These are phyloP conservation scores for Malacoraja senta DNA, from an alignment of 2,797 vertebrate genomes.

Conservation along the genomic window DNA sequence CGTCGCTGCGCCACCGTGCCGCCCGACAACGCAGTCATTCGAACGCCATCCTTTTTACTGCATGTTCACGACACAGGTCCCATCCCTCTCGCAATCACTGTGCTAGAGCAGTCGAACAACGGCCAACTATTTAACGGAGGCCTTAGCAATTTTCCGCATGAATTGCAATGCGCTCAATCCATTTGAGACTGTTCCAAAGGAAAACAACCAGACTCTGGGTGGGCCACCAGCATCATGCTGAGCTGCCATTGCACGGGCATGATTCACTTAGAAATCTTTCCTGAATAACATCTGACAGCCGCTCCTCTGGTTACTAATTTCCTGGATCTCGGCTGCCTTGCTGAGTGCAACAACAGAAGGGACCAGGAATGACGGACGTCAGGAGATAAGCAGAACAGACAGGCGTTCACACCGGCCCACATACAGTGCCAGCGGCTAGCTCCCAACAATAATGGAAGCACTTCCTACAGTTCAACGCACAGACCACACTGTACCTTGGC, in stretches of 20 bases:
- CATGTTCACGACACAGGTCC: not conserved
- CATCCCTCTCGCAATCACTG: not conserved
- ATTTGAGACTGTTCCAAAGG: not conserved
- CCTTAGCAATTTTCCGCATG: not conserved
- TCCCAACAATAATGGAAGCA: not conserved
- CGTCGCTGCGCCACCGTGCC: no score
- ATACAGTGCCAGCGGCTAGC: not conserved
- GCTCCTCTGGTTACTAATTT: not conserved
- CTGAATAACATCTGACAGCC: not conserved
- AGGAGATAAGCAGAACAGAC: not conserved
- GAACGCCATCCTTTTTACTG: not conserved
- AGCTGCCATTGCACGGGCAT: not conserved
- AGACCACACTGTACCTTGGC: not conserved
- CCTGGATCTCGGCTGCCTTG: not conserved
- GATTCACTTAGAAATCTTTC: constrained; percentile 1
- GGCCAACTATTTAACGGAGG: not conserved
- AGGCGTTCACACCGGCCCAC: not conserved
- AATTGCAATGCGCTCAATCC: not conserved
- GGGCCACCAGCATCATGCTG: not conserved
- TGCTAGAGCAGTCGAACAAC: not conserved
- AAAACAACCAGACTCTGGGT: not conserved
- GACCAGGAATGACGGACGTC: not conserved
- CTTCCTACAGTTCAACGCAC: not conserved
- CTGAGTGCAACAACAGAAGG: not conserved
- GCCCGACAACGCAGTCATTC: no score